phyloP scores from a whole-genome alignment of 2,797 vertebrate genomes.

The Spondyliosoma cantharus region DNA sequence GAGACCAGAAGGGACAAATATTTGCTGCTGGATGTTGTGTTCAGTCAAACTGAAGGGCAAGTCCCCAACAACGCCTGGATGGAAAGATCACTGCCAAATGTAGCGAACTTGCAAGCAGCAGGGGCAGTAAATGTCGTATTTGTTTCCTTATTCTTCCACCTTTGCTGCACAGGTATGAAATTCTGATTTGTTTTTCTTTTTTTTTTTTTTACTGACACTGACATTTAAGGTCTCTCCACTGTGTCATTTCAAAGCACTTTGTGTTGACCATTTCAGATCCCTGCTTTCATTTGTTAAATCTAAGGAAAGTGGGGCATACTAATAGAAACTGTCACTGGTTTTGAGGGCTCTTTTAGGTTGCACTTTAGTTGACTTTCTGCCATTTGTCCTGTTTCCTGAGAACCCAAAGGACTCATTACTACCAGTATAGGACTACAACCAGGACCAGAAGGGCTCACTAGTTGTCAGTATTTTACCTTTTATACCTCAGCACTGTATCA shows the following conservation, averaged over 20 bases:
- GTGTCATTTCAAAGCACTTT: neutral
- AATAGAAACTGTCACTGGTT: neutral
- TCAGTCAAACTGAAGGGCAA: neutral
- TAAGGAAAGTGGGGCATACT: neutral
- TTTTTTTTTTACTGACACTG: neutral
- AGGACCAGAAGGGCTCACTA: neutral
- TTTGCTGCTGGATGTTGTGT: neutral
- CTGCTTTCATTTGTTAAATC: neutral
- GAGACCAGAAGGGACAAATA: neutral
- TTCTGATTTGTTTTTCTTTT: neutral
- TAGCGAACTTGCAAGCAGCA: neutral
- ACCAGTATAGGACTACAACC: neutral
- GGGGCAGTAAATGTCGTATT: neutral
- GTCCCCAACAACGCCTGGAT: neutral
- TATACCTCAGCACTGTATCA: neutral
- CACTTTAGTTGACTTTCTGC: neutral
- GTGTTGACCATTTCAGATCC: neutral
- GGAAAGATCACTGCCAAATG: neutral
- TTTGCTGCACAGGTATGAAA: neutral
- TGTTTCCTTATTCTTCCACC: neutral
- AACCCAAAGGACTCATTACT: neutral
- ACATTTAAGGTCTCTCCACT: neutral
- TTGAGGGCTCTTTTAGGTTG: neutral
- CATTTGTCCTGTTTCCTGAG: neutral
- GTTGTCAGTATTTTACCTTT: neutral